These are phyloP conservation scores for Varanus salvator DNA, from an alignment of 2,113 vertebrate genomes.

Conservation along the genomic window DNA sequence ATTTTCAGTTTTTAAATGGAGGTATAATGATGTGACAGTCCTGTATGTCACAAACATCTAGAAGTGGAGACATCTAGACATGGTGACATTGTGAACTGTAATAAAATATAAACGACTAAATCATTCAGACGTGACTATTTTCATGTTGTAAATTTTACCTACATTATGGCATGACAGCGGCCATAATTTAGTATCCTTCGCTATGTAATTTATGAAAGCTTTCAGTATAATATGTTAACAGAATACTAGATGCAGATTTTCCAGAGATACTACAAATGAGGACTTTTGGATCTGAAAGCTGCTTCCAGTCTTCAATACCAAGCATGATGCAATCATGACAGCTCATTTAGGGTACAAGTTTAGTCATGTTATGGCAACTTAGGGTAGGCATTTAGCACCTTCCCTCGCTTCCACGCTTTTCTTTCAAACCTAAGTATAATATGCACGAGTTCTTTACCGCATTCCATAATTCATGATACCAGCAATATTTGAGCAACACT, in stretches of 20 bases:
- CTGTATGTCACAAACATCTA: fast-evolving
- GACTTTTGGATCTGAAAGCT: not conserved
- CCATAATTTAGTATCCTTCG: not conserved
- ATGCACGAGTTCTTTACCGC: not conserved
- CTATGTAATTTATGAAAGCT: not conserved
- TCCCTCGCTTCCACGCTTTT: not conserved
- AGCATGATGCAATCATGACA: not conserved
- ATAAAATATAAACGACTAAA: fast-evolving
- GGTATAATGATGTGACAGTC: not conserved
- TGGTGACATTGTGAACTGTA: not conserved
- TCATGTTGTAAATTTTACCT: not conserved
- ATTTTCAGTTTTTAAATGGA: not conserved
- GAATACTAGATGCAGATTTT: not conserved
- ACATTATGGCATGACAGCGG: not conserved
- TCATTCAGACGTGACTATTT: not conserved
- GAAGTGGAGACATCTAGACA: not conserved
- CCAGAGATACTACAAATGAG: slow-evolving; percentile 24
- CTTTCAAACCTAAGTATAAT: not conserved
- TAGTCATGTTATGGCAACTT: not conserved
- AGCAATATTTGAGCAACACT: not conserved
- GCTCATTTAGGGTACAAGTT: fast-evolving
- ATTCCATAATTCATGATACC: not conserved
- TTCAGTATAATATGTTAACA: slow-evolving; percentile 12
- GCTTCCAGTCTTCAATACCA: slow-evolving; percentile 37
- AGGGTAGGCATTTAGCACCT: slow-evolving; percentile 1